These are phyloP conservation scores for Beroe ovata DNA, from an alignment of 37 sponge, comb jelly and placozoan species.

Conservation along the genomic window DNA sequence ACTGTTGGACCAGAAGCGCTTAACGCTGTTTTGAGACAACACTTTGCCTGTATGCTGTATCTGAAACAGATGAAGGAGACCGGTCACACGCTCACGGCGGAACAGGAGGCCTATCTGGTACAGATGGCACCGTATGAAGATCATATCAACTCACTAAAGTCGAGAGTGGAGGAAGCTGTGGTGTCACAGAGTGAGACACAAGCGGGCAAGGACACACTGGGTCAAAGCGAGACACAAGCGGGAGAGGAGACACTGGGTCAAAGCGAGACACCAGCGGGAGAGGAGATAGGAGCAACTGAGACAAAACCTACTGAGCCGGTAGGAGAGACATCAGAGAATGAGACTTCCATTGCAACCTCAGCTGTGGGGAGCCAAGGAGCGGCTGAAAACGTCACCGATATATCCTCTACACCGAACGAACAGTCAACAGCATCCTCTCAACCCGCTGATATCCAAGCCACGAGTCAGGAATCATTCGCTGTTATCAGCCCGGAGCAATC, in stretches of 20 bases:
- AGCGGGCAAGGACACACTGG: neutral
- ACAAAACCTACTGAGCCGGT: neutral
- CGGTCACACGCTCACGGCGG: conserved; percentile 10
- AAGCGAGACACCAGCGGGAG: neutral
- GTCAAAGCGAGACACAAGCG: neutral
- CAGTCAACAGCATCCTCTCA: neutral
- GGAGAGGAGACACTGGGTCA: neutral
- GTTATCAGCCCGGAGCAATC: neutral
- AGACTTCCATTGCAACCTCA: neutral
- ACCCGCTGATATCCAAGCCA: neutral
- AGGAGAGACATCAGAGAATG: neutral
- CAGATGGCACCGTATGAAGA: conserved; percentile 30
- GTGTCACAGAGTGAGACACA: neutral
- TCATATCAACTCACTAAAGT: conserved; percentile 9
- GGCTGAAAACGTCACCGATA: neutral
- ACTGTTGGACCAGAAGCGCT: neutral
- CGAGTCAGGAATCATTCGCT: conserved; percentile 8
- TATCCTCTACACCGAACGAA: neutral
- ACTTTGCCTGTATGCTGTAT: conserved; percentile 12
- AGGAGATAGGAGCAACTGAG: neutral
- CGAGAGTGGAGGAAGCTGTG: neutral
- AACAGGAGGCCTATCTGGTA: conserved; percentile 43
- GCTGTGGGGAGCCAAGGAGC: neutral
- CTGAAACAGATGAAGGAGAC: conserved; percentile 18
- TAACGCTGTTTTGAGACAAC: neutral